Evolutionary conservation across 2,113 vertebrate species (phyloP).

Genomic region (Psettodes erumei): DNA sequence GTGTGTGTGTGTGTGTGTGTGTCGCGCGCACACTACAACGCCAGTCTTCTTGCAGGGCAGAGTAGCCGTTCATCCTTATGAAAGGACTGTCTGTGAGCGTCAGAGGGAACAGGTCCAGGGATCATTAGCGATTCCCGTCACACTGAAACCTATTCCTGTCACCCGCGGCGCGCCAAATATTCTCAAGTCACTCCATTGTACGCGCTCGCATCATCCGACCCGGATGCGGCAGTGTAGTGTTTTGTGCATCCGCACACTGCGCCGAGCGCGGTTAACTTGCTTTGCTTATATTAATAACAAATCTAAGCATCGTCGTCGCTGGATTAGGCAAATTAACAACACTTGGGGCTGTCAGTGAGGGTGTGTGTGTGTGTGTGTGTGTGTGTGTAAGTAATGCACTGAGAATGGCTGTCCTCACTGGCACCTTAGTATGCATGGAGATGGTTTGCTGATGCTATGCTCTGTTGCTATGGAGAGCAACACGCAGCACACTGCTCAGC

Average conservation of each 20-base stretch:
- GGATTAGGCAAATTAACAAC: not conserved
- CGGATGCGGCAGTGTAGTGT: constrained; percentile 9
- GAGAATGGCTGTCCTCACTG: constrained; percentile 21
- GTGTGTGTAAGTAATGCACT: constrained; percentile 21
- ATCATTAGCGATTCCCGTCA: constrained; percentile 79
- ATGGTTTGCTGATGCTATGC: constrained; percentile 69
- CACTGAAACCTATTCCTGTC: constrained; percentile 43
- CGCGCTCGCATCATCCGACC: not conserved
- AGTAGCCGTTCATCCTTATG: constrained; percentile 54
- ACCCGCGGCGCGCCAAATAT: constrained; percentile 30
- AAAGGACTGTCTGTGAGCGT: constrained; percentile 74
- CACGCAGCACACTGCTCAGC: constrained; percentile 54
- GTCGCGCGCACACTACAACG: not conserved
- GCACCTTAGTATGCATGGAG: constrained; percentile 65
- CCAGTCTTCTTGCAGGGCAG: constrained; percentile 30
- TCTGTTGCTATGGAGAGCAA: constrained; percentile 79
- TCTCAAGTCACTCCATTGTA: constrained; percentile 13
- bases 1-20: not conserved
- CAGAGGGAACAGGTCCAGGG: constrained; percentile 26
- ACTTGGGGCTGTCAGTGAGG: not conserved
- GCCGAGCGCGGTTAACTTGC: not conserved
- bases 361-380: not conserved
- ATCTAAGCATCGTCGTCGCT: not conserved
- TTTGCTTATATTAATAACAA: not conserved
- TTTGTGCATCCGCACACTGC: not conserved